Conservation (phyloP, 2,797 vertebrate species). For the Tangara arthus region DNA sequence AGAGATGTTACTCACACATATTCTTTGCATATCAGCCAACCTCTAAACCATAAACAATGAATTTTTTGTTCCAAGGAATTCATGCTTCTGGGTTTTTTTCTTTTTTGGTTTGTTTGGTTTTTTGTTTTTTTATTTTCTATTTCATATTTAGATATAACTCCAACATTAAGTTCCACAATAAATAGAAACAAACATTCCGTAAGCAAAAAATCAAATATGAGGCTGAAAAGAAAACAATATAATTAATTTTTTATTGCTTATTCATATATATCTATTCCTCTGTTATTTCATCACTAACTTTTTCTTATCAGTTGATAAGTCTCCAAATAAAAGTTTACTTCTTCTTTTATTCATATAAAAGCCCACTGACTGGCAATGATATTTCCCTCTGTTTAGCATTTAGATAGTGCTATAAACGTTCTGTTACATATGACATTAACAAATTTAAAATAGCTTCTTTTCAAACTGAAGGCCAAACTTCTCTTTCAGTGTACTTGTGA, state of each 20-base stretch:
- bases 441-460: not conserved
- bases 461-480: not conserved
- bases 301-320: not conserved
- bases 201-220: not conserved
- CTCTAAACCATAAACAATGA: not conserved
- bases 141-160: not conserved
- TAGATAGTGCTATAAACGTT: not conserved
- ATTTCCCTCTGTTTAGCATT: slow-evolving; percentile 1
- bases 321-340: not conserved
- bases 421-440: not conserved
- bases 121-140: not conserved
- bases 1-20: not conserved
- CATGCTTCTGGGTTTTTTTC: not conserved
- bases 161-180: not conserved
- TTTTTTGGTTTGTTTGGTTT: not conserved
- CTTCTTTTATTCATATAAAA: not conserved
- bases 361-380: not conserved
- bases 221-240: not conserved
- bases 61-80: not conserved
- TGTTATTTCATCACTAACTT: not conserved
- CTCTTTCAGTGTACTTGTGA: not conserved
- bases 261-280: not conserved
- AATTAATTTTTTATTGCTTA: slow-evolving; percentile 12
- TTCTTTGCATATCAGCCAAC: not conserved
- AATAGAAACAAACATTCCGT: not conserved